Percentiles rank a stretch among this genome's conserved stretches.
These are phyloP conservation scores for Xestia ashworthii DNA, from an alignment of 2,888 invertebrate genomes.

Conservation along the genomic window DNA sequence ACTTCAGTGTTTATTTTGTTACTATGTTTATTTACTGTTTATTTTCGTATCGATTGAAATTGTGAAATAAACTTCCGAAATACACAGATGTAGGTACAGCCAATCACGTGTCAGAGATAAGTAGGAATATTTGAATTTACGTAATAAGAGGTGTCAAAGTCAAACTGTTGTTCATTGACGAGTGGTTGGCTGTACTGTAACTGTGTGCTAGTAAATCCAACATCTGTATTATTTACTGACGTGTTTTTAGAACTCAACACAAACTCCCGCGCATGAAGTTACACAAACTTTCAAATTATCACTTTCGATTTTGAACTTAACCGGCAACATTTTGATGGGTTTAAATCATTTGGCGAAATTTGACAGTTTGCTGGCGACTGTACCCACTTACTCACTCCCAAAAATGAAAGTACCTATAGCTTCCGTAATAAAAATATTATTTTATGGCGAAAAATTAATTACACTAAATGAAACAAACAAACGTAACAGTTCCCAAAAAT, in stretches of 20 bases:
- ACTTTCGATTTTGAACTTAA: too few relatives aligned
- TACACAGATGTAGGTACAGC: not conserved
- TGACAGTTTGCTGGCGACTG: too few relatives aligned
- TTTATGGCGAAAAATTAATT: not conserved
- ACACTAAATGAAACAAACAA: not conserved
- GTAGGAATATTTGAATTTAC: not conserved
- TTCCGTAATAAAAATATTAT: not conserved
- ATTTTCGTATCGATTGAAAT: slow-evolving; percentile 14
- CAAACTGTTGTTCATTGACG: not conserved
- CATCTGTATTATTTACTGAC: not conserved
- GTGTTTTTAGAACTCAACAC: not conserved
- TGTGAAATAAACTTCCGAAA: slow-evolving; percentile 7
- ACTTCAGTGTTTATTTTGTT: slow-evolving; percentile 31
- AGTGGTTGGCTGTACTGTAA: not conserved
- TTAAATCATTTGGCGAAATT: too few relatives aligned
- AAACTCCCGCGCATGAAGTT: too few relatives aligned
- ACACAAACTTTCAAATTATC: too few relatives aligned
- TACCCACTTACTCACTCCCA: not conserved
- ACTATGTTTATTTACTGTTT: not conserved
- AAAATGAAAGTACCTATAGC: not conserved
- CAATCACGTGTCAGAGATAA: not conserved
- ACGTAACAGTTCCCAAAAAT: not conserved
- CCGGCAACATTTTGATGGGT: too few relatives aligned
- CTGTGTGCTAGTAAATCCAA: not conserved
- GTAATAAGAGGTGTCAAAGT: not conserved